Evolutionary conservation across 2,797 vertebrate genomes (phyloP), one percentile per base, ranked within the genome.

Genomic region (Halcyon chelicuti): DNA sequence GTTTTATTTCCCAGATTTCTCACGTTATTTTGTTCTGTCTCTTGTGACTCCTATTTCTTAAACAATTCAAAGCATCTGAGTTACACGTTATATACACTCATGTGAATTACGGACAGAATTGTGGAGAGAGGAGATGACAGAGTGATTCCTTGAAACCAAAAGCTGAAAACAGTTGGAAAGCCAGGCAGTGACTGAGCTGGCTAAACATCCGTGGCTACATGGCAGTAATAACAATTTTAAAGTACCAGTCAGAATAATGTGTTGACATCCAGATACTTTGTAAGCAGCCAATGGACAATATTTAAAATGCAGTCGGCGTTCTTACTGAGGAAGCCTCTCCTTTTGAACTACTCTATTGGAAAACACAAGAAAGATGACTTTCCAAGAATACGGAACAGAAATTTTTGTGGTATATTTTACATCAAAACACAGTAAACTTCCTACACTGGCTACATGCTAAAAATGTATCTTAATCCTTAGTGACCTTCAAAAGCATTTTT

Each of bases 1-100:
- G 14, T 37, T 71, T 49, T 49, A 49, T 49, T 60, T 60, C 39
- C 40, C 35, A 86, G 85, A 86, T 81, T 90, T 52, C 70, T 74
- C 35, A 7, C 60, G 33, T 77, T 87, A 55, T 82, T 97, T 95
- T 95, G 54, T 88, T 85, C 75, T 93, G 93, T 90, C 61, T 51
- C 78, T 37, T 63, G 76, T 74, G 91, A 94, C 65, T 79, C 52
- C 2, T 2, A 88, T 73, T 84, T 90, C 86, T 93, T 92, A 94
- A 96, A 94, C 87, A 95, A 93, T 90, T 88, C 93, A 91, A 93
- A 96, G 70, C 85, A 76, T 92, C 79, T 66, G 58, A 47, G 52
- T 67, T 81, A 70, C 49, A 35, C 63, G 1, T 3, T 33, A 93
- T 77, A 79, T 65, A 60, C 12, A 54, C 75, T 85, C 72, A 14